phyloP scores from a whole-genome alignment of 23 tunicate species.

The Styela plicata region DNA sequence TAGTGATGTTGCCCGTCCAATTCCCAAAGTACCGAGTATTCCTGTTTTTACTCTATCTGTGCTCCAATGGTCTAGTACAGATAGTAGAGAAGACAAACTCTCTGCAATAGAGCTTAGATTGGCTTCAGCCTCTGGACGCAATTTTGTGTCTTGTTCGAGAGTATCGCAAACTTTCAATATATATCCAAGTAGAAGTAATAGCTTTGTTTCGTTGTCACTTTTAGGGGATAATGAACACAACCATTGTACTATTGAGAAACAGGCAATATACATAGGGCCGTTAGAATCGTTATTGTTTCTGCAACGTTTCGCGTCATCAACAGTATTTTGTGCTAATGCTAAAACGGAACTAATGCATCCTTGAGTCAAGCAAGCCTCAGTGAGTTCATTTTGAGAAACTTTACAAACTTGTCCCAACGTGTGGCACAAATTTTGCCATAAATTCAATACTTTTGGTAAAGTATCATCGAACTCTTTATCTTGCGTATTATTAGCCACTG shows the following conservation, averaged over 20 bases:
- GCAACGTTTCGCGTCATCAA: constrained; percentile 9
- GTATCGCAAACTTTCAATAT: constrained; percentile 37
- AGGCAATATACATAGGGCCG: neutral
- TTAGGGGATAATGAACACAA: neutral
- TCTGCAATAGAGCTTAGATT: constrained; percentile 47
- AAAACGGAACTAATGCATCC: constrained; percentile 33
- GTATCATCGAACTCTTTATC: neutral
- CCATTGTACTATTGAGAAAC: constrained; percentile 1
- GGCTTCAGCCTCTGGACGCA: constrained; percentile 30
- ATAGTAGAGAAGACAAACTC: constrained; percentile 31
- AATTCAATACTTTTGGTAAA: neutral
- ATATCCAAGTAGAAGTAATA: constrained; percentile 48
- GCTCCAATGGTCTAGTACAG: constrained; percentile 48
- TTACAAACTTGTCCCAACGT: neutral
- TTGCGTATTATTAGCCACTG: neutral
- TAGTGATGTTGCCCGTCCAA: constrained; percentile 52
- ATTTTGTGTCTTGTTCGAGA: constrained; percentile 18
- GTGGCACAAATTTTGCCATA: constrained; percentile 9
- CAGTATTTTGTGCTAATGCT: constrained; percentile 27
- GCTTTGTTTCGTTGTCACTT: constrained; percentile 38
- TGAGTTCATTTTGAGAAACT: constrained; percentile 23
- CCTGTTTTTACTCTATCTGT: constrained; percentile 78
- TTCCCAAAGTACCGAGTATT: constrained; percentile 75
- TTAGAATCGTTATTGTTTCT: constrained; percentile 1
- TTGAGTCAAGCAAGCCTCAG: constrained; percentile 18